phyloP scores from a whole-genome alignment of 2,888 invertebrate genomes.

The Erynnis tages region DNA sequence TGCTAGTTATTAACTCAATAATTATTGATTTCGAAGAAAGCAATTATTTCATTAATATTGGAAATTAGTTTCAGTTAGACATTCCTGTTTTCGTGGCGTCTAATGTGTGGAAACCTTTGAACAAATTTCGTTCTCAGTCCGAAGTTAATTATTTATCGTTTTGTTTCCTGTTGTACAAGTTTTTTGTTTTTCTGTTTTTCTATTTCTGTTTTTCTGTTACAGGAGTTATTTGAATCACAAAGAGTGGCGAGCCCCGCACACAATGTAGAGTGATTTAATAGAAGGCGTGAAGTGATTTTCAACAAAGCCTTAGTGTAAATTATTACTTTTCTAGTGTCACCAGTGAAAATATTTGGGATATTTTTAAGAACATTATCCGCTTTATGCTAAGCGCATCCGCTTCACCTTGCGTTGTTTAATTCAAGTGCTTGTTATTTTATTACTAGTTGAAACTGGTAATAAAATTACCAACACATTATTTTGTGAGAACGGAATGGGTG shows the following conservation, averaged over 20 bases:
- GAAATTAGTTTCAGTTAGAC: too few species aligned
- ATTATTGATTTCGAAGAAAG: too few species aligned
- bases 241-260: not conserved
- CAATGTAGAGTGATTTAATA: not conserved
- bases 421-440: too few species aligned
- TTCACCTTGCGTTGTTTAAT: too few species aligned
- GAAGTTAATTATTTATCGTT: constrained; percentile 40
- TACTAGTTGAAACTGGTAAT: too few species aligned
- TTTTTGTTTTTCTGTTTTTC: constrained; percentile 5
- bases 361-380: not conserved
- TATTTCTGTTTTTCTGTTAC: not conserved
- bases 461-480: too few species aligned
- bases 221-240: constrained; percentile 27
- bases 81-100: too few species aligned
- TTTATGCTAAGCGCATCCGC: too few species aligned
- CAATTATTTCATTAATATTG: too few species aligned
- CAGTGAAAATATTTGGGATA: not conserved
- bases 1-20: too few species aligned
- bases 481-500: too few species aligned
- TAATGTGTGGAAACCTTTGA: not conserved
- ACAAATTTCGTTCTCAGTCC: constrained; percentile 29
- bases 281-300: constrained; percentile 17
- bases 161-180: constrained; percentile 29
- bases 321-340: not conserved
- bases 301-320: constrained; percentile 3